Evolutionary conservation across 2,113 vertebrate genomes (phyloP).

Genomic region (Panthera tigris): DNA sequence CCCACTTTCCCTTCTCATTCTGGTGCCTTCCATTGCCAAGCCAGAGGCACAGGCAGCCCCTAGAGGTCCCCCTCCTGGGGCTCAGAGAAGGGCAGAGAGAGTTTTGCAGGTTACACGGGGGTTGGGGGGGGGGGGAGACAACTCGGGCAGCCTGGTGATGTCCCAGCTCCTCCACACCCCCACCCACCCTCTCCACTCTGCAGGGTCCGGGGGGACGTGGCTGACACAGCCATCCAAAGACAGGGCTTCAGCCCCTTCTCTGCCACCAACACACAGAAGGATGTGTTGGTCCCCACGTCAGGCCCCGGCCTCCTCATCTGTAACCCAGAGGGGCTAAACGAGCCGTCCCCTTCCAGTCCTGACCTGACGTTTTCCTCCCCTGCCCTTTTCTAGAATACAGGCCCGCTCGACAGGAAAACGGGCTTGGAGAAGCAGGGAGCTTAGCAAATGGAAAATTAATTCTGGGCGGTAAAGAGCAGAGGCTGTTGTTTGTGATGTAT

Average conservation of each 20-base stretch:
- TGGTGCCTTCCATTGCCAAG: background rate
- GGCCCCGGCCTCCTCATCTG: background rate
- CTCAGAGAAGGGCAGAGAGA: background rate
- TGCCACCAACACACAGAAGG: background rate
- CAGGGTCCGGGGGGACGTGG: rapidly evolving
- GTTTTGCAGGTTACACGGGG: background rate
- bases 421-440: constrained; percentile 34
- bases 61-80: background rate
- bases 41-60: background rate
- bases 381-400: background rate
- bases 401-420: background rate
- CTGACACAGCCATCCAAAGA: background rate
- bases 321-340: rapidly evolving
- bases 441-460: constrained; percentile 57
- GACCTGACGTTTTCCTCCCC: background rate
- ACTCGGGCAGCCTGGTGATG: background rate
- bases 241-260: background rate
- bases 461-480: constrained; percentile 59
- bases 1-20: background rate
- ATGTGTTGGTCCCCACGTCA: no score
- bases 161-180: background rate
- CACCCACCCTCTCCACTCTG: background rate
- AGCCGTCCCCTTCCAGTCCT: background rate
- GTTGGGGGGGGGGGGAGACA: no score
- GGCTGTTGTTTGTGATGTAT: constrained; percentile 57